Percentiles rank a stretch among this genome's conserved stretches.
phyloP scores from a whole-genome alignment of 35 echinoderm and acorn worm genomes.

The Diadema setosum region DNA sequence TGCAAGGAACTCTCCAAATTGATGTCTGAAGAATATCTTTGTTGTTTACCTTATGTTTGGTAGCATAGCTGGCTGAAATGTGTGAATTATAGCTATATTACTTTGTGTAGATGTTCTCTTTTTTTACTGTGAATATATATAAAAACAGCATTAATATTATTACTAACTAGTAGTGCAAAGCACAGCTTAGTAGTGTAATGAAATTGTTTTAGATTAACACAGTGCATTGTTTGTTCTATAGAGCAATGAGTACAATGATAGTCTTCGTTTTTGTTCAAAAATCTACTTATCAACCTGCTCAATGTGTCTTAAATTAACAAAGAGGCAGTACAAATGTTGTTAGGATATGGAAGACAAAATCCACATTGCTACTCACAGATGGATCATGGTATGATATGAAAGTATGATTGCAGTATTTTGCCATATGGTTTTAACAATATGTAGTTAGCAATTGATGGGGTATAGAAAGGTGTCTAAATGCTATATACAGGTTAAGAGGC shows the following conservation, averaged over 20 bases:
- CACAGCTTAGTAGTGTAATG: neutral
- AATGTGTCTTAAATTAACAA: neutral
- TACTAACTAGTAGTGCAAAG: neutral
- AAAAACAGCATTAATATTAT: conserved; percentile 17
- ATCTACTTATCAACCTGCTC: no score
- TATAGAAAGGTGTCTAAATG: neutral
- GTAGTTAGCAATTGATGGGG: neutral
- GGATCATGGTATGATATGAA: no score
- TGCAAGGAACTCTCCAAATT: neutral
- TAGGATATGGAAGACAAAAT: neutral
- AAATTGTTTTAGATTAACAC: conserved; percentile 1
- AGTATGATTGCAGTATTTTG: neutral
- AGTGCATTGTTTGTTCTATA: conserved; percentile 5
- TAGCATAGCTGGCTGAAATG: conserved; percentile 1
- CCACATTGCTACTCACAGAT: no score
- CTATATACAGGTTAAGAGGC: neutral
- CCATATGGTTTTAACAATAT: neutral
- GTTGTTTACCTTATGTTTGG: no score
- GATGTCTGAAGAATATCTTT: neutral
- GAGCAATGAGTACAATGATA: neutral
- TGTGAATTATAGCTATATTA: neutral
- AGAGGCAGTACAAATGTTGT: neutral
- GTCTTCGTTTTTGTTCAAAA: no score
- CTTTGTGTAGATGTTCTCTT: conserved; percentile 14
- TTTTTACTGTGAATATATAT: conserved; percentile 30